These are phyloP conservation scores for Glyptemys insculpta DNA, from an alignment of 2,797 vertebrate genomes.

Conservation along the genomic window DNA sequence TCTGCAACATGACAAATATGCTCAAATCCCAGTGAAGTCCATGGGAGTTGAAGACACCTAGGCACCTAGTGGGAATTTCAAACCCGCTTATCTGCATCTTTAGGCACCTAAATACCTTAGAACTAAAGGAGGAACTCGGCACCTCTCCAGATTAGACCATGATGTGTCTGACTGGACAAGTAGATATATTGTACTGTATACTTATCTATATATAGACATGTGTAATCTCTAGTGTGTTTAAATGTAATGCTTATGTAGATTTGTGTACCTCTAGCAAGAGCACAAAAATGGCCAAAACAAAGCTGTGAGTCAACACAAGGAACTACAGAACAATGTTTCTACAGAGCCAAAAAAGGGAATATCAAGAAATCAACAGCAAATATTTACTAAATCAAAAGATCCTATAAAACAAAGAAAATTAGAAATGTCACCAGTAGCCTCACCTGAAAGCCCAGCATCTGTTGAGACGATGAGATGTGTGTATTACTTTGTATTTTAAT, in stretches of 20 bases:
- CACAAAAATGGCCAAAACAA: conserved; percentile 42
- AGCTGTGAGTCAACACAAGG: conserved; percentile 40
- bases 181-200: background rate
- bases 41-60: background rate
- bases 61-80: no score
- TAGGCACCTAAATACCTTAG: background rate
- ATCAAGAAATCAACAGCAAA: conserved; percentile 13
- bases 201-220: rapidly evolving
- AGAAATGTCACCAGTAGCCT: conserved; percentile 46
- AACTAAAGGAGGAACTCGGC: background rate
- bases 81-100: background rate
- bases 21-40: background rate
- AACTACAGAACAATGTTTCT: conserved; percentile 5
- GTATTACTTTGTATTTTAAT: conserved; percentile 63
- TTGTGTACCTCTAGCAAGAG: conserved; percentile 63
- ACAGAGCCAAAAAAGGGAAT: conserved; percentile 1
- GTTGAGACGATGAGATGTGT: conserved; percentile 91
- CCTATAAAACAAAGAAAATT: conserved; percentile 27
- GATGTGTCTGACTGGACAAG: rapidly evolving
- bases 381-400: conserved; percentile 3
- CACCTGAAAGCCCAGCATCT: conserved; percentile 72
- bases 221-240: background rate
- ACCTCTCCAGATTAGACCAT: background rate
- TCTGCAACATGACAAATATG: background rate
- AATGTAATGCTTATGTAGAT: background rate